Percentiles rank a stretch among this genome's conserved stretches.
phyloP scores from a whole-genome alignment of 2,888 invertebrate species.

The Halocaridina rubra region DNA sequence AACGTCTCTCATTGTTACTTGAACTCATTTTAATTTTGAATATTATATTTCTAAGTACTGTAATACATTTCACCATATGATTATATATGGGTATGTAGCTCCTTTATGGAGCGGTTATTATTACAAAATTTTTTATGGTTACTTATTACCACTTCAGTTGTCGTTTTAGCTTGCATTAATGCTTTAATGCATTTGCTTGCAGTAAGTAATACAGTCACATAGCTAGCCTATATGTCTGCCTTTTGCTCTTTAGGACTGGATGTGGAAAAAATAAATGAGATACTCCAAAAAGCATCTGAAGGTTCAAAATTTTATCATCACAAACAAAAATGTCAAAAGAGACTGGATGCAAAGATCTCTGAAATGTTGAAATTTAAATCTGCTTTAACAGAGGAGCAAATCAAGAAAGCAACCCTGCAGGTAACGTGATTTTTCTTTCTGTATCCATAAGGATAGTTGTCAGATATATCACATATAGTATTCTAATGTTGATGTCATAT shows the following conservation, averaged over 20 bases:
- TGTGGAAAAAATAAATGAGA: conserved; percentile 64
- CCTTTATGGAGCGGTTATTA: too few species aligned
- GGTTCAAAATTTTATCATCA: conserved; percentile 73
- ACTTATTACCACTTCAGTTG: neutral
- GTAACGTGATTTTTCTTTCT: too few species aligned
- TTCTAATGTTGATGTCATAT: too few species aligned
- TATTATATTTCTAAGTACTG: too few species aligned
- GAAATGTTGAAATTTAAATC: conserved; percentile 67
- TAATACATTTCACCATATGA: too few species aligned
- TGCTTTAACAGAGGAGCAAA: conserved; percentile 67
- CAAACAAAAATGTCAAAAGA: conserved; percentile 70
- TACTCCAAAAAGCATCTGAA: conserved; percentile 69
- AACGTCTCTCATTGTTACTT: neutral
- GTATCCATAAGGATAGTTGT: too few species aligned
- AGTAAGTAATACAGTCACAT: neutral
- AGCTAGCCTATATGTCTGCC: too few species aligned
- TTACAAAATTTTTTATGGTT: neutral
- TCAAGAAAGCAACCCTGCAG: conserved; percentile 65
- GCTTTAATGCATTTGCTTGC: neutral
- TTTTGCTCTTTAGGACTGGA: conserved; percentile 53
- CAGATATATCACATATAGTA: too few species aligned
- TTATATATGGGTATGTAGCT: too few species aligned
- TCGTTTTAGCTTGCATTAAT: neutral
- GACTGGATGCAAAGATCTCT: conserved; percentile 69
- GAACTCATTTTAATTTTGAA: too few species aligned